Percentiles rank a stretch among this genome's conserved stretches.
These are phyloP conservation scores for Hylaeus volcanicus DNA, from an alignment of 1,140 invertebrate species.

Conservation along the genomic window DNA sequence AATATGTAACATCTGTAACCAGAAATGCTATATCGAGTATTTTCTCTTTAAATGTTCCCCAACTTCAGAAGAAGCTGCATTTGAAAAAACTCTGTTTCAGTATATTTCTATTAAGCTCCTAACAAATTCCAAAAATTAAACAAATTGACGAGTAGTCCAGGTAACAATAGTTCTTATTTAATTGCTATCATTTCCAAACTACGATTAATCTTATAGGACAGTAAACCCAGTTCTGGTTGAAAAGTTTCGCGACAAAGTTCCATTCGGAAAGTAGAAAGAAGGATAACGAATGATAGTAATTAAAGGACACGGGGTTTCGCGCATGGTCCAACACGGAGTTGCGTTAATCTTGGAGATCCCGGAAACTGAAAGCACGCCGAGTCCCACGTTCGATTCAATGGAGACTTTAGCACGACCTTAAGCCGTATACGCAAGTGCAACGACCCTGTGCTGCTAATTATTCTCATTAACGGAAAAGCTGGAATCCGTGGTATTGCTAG, in stretches of 20 bases:
- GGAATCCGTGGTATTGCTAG: constrained; percentile 46
- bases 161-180: too few relatives aligned
- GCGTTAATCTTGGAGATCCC: constrained; percentile 31
- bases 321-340: neutral
- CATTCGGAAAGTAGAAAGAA: neutral
- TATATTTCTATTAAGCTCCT: too few relatives aligned
- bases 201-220: too few relatives aligned
- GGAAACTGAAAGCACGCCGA: constrained; percentile 25
- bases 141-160: too few relatives aligned
- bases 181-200: too few relatives aligned
- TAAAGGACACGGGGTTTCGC: constrained; percentile 1
- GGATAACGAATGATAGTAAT: constrained; percentile 8
- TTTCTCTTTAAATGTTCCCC: too few relatives aligned
- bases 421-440: constrained; percentile 51
- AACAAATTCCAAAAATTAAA: too few relatives aligned
- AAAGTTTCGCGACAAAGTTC: neutral
- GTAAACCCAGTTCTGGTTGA: neutral
- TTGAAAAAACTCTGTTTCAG: too few relatives aligned
- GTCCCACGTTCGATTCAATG: constrained; percentile 63
- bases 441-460: constrained; percentile 62
- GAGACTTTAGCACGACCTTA: constrained; percentile 42
- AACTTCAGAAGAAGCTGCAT: too few relatives aligned
- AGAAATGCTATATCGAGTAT: too few relatives aligned
- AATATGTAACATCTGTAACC: too few relatives aligned
- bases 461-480: constrained; percentile 67